Base-by-base conservation (phyloP, 1,140 invertebrate species). In the Dreissena polymorpha region DNA sequence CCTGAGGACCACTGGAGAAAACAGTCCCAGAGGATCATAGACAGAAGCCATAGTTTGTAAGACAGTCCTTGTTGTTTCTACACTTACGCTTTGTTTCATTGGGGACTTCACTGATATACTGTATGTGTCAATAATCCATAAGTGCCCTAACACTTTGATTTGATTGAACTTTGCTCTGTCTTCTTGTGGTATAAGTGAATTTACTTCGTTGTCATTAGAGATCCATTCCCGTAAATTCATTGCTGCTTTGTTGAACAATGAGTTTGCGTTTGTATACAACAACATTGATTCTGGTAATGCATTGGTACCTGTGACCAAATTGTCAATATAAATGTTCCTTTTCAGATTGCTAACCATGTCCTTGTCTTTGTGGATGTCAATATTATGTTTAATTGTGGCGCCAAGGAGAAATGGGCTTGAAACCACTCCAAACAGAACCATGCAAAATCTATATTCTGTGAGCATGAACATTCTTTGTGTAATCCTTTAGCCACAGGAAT, bases 201-300 rank as follows among this genome's bases (percentile, higher is more conserved):
- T 67, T 10, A 67, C 64, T 67, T n/a, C 25, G 12, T 67, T 23
- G 21, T 27, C 51, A 51, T 67, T 67, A 27, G 64, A 14, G 12
- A 67, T 21, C 64, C 64, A 67, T 67, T 67, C 64, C 18, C 64
- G 64, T 67, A 67, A 67, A 67, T 67, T 67, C 64, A 67, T 67
- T 67, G 18, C 18, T 67, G 64, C 64, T 21, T 67, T 67, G 25
- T 27, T 67, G 18, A 27, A 67, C 64, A 67, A n/a, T n/a, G n/a
- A n/a, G n/a, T n/a, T n/a, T 67, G 10, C 18, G 23, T 67, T 67
- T 67, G 18, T 21, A 27, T 67, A 10, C 18, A 39, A 18, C 18
- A 21, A 18, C 3, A 27, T 68, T 18, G 23, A 3, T 68, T 39
- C 67, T 68, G 67, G 16, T 21, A 21, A 25, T 39, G 57, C 2